A percentile compares a stretch with the other conserved stretches of the same genome.
phyloP scores from a whole-genome alignment of 2,888 invertebrate species.

The Gandaritis pyraliata region DNA sequence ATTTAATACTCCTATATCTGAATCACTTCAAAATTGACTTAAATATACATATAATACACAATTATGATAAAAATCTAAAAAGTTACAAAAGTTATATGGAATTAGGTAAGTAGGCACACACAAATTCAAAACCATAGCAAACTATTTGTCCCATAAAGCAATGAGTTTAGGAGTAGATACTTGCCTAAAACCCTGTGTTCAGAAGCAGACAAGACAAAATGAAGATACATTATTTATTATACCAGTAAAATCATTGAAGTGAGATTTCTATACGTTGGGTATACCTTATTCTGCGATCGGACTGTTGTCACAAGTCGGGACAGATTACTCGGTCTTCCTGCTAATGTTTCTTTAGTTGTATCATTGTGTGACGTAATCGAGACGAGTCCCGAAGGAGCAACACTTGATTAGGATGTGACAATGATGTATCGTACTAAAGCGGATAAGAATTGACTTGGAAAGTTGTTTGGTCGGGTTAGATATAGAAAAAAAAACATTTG shows the following conservation, averaged over 20 bases:
- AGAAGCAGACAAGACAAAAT: too few relatives aligned
- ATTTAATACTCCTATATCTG: constrained; percentile 19
- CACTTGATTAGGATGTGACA: constrained; percentile 50
- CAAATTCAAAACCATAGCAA: too few relatives aligned
- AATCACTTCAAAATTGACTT: constrained; percentile 3
- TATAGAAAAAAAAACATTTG: not conserved
- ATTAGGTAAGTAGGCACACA: too few relatives aligned
- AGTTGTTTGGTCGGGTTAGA: constrained; percentile 13
- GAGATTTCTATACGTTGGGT: not conserved
- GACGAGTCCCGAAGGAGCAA: constrained; percentile 46
- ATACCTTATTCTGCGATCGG: constrained; percentile 11
- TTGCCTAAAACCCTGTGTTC: too few relatives aligned
- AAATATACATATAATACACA: too few relatives aligned
- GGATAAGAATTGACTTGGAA: constrained; percentile 26
- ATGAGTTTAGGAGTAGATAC: too few relatives aligned
- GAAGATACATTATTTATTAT: too few relatives aligned
- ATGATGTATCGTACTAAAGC: constrained; percentile 48
- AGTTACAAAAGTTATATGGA: too few relatives aligned
- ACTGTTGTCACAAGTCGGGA: constrained; percentile 34
- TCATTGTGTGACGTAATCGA: constrained; percentile 38
- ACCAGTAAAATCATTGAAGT: not conserved
- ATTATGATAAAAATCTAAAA: too few relatives aligned
- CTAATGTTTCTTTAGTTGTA: constrained; percentile 52
- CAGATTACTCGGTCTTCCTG: constrained; percentile 41
- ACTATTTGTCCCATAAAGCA: too few relatives aligned